Evolutionary conservation across 2,113 vertebrate genomes (phyloP).

Genomic region (Oncorhynchus kisutch): DNA sequence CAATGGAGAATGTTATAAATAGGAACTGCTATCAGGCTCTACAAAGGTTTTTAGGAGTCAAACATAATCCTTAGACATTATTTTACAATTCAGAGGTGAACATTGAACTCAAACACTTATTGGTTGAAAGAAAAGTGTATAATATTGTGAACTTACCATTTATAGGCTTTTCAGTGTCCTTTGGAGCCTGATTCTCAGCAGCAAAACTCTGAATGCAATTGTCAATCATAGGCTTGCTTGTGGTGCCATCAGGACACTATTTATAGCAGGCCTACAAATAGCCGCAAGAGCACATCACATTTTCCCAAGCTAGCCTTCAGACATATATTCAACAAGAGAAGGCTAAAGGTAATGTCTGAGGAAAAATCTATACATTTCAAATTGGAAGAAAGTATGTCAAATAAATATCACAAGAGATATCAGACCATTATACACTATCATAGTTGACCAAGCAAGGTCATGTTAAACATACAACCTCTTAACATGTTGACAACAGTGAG

Average conservation of each 20-base stretch:
- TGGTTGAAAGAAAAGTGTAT: constrained; percentile 21
- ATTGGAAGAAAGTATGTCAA: neutral
- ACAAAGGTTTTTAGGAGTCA: constrained; percentile 42
- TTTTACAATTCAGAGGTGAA: neutral
- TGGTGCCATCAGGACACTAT: constrained; percentile 74
- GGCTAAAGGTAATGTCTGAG: neutral
- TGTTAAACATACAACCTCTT: neutral
- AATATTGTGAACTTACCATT: constrained; percentile 65
- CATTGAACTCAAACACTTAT: constrained; percentile 13
- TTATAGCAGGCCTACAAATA: constrained; percentile 80
- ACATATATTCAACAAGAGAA: constrained; percentile 36
- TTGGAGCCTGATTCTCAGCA: constrained; percentile 61
- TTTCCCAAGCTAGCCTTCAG: constrained; percentile 69
- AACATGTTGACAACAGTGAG: neutral
- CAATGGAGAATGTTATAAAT: constrained; percentile 70
- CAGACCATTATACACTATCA: neutral
- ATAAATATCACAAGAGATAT: neutral
- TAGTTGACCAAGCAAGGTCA: neutral
- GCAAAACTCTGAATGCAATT: constrained; percentile 61
- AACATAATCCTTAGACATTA: constrained; percentile 28
- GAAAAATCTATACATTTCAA: constrained; percentile 9
- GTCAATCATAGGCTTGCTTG: constrained; percentile 76
- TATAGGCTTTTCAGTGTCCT: constrained; percentile 61
- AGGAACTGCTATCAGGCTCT: constrained; percentile 60
- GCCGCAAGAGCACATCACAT: constrained; percentile 73